Evolutionary conservation across 2,797 vertebrate genomes (phyloP).

Genomic region (Tinamus major): DNA sequence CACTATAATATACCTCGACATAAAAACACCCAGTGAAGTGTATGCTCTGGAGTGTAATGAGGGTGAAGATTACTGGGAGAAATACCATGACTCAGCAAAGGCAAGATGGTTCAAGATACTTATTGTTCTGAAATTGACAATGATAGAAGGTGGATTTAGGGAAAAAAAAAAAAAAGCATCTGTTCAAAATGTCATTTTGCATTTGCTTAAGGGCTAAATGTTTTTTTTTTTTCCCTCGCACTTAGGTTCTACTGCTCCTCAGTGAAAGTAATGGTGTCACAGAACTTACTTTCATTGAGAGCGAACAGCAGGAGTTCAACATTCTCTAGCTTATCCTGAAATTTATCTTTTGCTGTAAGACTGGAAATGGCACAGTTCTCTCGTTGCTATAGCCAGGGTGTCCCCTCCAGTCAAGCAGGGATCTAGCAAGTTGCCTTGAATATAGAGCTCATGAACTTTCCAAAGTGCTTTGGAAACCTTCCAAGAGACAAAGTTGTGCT

Average conservation of each 20-base stretch:
- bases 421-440: neutral
- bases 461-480: neutral
- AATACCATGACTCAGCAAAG: neutral
- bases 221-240: neutral
- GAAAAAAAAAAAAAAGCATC: neutral
- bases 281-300: neutral
- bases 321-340: neutral
- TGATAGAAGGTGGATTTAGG: neutral
- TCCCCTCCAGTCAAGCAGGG: neutral
- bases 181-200: rapidly evolving
- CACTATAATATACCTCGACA: neutral
- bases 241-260: neutral
- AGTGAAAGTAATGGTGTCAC: neutral
- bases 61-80: neutral
- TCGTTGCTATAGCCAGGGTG: neutral
- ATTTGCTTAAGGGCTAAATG: neutral
- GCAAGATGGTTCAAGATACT: neutral
- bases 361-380: neutral
- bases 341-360: neutral
- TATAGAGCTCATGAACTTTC: neutral
- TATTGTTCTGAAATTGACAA: neutral
- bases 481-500: neutral
- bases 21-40: neutral
- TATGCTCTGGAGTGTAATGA: neutral
- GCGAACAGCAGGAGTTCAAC: neutral